Percentiles rank a stretch among this genome's conserved stretches.
Evolutionary conservation across 53 echinoderm and acorn worm genomes (phyloP).

Genomic region (Glandiceps talaboti): DNA sequence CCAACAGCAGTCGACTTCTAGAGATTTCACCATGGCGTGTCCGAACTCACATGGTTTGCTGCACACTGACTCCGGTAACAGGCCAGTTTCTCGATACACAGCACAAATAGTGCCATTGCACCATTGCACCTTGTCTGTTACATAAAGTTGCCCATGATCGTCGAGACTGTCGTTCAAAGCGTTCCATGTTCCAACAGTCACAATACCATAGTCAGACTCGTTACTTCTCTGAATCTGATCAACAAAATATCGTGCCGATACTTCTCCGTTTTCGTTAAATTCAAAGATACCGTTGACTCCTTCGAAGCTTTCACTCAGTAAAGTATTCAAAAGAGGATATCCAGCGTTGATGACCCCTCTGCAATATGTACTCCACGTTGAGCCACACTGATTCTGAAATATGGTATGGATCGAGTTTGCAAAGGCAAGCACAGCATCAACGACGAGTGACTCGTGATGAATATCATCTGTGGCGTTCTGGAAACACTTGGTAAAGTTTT

Average conservation of each 20-base stretch:
- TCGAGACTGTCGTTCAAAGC: constrained; percentile 39
- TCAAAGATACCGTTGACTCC: constrained; percentile 51
- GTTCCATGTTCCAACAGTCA: constrained; percentile 60
- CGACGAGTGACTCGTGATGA: constrained; percentile 74
- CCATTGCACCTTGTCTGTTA: constrained; percentile 36
- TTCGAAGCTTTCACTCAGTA: constrained; percentile 34
- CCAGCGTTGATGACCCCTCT: constrained; percentile 30
- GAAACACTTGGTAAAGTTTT: constrained; percentile 1
- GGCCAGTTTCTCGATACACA: constrained; percentile 2
- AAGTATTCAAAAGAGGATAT: constrained; percentile 24
- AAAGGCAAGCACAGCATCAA: constrained; percentile 71
- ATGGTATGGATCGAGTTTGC: constrained; percentile 60
- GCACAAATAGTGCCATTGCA: constrained; percentile 26
- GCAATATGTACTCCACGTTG: constrained; percentile 20
- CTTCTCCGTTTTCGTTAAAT: constrained; percentile 51
- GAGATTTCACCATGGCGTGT: constrained; percentile 38
- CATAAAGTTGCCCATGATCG: constrained; percentile 8
- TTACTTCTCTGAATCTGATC: constrained; percentile 43
- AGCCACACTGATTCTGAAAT: constrained; percentile 37
- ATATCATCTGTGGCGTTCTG: constrained; percentile 26
- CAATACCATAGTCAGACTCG: constrained; percentile 33
- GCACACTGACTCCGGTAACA: constrained; percentile 64
- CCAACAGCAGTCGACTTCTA: constrained; percentile 85
- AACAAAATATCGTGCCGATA: constrained; percentile 51
- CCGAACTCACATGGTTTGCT: constrained; percentile 56